phyloP scores from a whole-genome alignment of 2,113 vertebrate species.

The Hippocampus abdominalis region DNA sequence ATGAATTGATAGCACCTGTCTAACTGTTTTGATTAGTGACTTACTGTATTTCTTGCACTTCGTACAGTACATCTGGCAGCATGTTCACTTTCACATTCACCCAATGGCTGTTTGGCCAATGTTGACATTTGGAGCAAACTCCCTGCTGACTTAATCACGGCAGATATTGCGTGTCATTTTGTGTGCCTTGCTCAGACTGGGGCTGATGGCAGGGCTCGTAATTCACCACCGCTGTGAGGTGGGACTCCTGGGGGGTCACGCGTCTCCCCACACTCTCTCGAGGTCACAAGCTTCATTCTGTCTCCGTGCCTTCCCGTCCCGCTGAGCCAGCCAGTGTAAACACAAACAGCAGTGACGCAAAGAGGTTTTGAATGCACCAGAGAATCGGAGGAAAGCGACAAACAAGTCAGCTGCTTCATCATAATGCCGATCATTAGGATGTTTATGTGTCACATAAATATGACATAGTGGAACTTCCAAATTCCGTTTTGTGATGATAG shows the following conservation, averaged over 20 bases:
- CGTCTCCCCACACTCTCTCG: conserved; percentile 32
- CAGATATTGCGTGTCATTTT: conserved; percentile 76
- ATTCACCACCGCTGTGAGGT: conserved; percentile 74
- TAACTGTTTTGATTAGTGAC: not conserved
- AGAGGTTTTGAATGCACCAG: not conserved
- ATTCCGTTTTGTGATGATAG: not conserved
- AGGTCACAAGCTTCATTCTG: conserved; percentile 27
- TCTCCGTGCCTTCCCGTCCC: conserved; percentile 27
- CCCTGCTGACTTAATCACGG: conserved; percentile 77
- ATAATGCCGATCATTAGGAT: not conserved
- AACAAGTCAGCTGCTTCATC: not conserved
- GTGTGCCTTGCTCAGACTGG: conserved; percentile 68
- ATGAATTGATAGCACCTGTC: not conserved
- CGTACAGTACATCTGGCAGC: conserved; percentile 26
- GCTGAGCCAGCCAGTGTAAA: conserved; percentile 25
- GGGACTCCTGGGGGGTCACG: conserved; percentile 56
- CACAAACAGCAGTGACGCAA: conserved; percentile 37
- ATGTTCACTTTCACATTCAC: conserved; percentile 36
- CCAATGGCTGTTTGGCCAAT: conserved; percentile 56
- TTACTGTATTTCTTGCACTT: not conserved
- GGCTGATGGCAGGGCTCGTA: conserved; percentile 73
- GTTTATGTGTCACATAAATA: not conserved
- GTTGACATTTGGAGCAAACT: conserved; percentile 76
- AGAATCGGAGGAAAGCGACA: not conserved
- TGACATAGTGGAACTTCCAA: not conserved